phyloP scores from a whole-genome alignment of 2,113 vertebrate species.

The Chloropsis hardwickii region DNA sequence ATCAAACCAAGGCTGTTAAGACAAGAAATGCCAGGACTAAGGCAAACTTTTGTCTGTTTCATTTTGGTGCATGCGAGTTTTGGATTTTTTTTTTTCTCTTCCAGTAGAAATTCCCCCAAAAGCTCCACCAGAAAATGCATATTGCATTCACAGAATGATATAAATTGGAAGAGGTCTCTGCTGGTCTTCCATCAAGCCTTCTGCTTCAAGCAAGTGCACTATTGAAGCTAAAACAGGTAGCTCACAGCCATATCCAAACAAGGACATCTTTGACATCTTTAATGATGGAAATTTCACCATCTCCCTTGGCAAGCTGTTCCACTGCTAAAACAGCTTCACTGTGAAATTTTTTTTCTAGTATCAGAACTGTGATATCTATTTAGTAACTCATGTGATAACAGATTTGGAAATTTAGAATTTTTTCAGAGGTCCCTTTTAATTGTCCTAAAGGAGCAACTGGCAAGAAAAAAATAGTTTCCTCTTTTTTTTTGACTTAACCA shows the following conservation, averaged over 20 bases:
- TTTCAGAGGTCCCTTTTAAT: background rate
- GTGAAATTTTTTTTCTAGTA: background rate
- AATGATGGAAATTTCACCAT: background rate
- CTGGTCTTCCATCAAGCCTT: background rate
- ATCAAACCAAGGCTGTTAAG: background rate
- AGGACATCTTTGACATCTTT: background rate
- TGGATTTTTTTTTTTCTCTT: background rate
- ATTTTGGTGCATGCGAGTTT: background rate
- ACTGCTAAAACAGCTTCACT: background rate
- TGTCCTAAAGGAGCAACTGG: background rate
- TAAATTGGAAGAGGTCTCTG: background rate
- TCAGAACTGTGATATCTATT: background rate
- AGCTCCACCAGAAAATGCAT: background rate
- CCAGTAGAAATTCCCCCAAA: background rate
- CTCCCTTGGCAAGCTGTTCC: background rate
- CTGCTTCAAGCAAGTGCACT: background rate
- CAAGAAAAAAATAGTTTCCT: background rate
- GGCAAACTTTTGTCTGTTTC: background rate
- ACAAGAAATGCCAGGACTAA: background rate
- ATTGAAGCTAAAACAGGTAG: background rate
- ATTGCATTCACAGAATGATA: background rate
- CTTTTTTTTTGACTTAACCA: background rate
- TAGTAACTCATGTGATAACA: fast-evolving
- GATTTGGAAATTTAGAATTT: background rate
- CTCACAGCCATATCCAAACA: background rate